Evolutionary conservation across 2,888 invertebrate species (phyloP).

Genomic region (Adelphocoris suturalis): DNA sequence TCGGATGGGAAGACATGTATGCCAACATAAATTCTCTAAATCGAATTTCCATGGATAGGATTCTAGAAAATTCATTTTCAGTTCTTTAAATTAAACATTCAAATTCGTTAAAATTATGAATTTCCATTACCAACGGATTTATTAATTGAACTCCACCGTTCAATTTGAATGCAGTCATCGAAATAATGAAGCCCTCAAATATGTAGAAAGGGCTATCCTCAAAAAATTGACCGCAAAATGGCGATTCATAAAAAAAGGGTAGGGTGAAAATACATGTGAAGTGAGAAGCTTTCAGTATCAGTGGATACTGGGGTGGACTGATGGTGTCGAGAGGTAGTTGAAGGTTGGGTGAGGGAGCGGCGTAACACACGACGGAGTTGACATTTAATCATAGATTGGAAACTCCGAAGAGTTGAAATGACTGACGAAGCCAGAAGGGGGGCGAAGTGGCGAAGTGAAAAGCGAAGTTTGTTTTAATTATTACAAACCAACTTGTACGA

Average conservation of each 20-base stretch:
- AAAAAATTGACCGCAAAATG: background rate
- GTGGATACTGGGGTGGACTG: constrained; percentile 5
- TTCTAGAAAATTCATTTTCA: too few relatives aligned
- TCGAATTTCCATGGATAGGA: too few relatives aligned
- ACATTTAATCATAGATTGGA: constrained; percentile 67
- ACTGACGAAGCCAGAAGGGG: constrained; percentile 31
- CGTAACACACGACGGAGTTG: constrained; percentile 51
- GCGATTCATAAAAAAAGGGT: background rate
- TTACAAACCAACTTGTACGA: constrained; percentile 65
- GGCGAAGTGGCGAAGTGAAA: constrained; percentile 47
- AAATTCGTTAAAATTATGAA: too few relatives aligned
- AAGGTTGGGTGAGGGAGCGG: background rate
- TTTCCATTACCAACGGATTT: too few relatives aligned
- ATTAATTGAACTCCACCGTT: too few relatives aligned
- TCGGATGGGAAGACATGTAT: too few relatives aligned
- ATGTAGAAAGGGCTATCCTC: too few relatives aligned
- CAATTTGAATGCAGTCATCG: too few relatives aligned
- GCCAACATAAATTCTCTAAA: too few relatives aligned
- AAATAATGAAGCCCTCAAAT: too few relatives aligned
- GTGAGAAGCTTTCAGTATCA: constrained; percentile 50
- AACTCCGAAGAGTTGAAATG: constrained; percentile 58
- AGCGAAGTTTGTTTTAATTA: constrained; percentile 69
- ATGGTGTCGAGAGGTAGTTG: background rate
- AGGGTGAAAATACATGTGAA: background rate
- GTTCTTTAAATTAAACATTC: too few relatives aligned